Evolutionary conservation across 2,888 invertebrate genomes (phyloP).

Genomic region (Adelognathus sp.): DNA sequence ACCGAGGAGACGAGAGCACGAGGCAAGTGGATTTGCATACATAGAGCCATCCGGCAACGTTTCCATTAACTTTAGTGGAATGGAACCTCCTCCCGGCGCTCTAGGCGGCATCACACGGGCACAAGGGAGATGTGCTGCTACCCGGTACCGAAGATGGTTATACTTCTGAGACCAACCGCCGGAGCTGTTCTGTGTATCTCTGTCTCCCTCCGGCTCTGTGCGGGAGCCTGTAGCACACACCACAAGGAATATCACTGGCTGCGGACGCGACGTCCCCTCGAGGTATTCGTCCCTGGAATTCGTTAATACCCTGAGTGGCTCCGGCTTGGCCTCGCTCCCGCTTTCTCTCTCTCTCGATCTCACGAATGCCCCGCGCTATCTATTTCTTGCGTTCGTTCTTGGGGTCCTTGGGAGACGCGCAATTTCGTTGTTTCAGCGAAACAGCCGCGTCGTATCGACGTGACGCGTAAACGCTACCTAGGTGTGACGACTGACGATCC

Average conservation of each 20-base stretch:
- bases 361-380: slow-evolving; percentile 8
- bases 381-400: not conserved
- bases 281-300: slow-evolving; percentile 51
- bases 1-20: not conserved
- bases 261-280: slow-evolving; percentile 36
- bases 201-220: slow-evolving; percentile 9
- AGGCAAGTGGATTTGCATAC: slow-evolving; percentile 62
- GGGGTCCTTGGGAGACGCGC: not conserved
- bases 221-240: slow-evolving; percentile 9
- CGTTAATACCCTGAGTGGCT: slow-evolving; percentile 56
- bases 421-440: slow-evolving; percentile 6
- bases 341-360: slow-evolving; percentile 4
- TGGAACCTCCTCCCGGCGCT: slow-evolving; percentile 15
- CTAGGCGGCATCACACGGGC: slow-evolving; percentile 1
- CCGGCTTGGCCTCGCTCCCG: slow-evolving; percentile 21
- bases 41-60: slow-evolving; percentile 59
- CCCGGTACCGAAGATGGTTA: slow-evolving; percentile 46
- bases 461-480: not conserved
- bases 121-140: slow-evolving; percentile 10
- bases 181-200: too few species aligned
- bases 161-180: slow-evolving; percentile 52
- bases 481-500: not conserved
- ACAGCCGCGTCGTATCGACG: not conserved
- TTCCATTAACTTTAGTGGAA: slow-evolving; percentile 62
- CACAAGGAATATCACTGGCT: slow-evolving; percentile 24